These are phyloP conservation scores for Vannuccia rotundouncinata DNA, from an alignment of 2,888 invertebrate species.

Conservation along the genomic window DNA sequence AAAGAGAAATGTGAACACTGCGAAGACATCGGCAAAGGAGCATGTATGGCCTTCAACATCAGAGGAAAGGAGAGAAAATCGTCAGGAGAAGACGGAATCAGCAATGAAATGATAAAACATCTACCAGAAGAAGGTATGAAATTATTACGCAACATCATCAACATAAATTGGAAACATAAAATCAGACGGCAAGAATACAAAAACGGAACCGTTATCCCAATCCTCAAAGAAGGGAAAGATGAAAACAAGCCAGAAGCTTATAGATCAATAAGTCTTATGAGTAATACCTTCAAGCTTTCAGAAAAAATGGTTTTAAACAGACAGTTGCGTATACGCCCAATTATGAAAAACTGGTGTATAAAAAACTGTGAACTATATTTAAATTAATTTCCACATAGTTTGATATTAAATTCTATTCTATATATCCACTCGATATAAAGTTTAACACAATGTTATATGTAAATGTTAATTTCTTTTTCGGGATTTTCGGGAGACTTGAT, in stretches of 20 bases:
- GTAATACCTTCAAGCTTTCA: not conserved
- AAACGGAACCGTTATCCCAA: not conserved
- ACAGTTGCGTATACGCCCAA: too few species aligned
- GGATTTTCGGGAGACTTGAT: not conserved
- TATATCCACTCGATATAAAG: not conserved
- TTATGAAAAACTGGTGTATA: too few species aligned
- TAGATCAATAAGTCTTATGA: not conserved
- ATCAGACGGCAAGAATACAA: not conserved
- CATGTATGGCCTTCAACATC: not conserved
- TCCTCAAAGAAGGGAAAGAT: conserved; percentile 8
- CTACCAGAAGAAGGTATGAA: not conserved
- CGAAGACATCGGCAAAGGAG: not conserved
- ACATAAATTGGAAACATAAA: not conserved
- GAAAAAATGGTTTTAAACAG: not conserved
- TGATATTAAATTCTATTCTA: not conserved
- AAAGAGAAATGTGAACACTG: not conserved
- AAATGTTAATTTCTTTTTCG: not conserved
- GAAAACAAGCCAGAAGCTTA: not conserved
- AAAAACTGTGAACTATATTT: too few species aligned
- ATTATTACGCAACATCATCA: not conserved
- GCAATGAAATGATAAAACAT: not conserved
- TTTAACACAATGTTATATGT: not conserved
- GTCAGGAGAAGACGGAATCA: not conserved
- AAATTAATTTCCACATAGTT: too few species aligned
- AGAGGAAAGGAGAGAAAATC: not conserved